phyloP scores from a whole-genome alignment of 2,888 invertebrate species.

The Scaptomyza caliginosa region DNA sequence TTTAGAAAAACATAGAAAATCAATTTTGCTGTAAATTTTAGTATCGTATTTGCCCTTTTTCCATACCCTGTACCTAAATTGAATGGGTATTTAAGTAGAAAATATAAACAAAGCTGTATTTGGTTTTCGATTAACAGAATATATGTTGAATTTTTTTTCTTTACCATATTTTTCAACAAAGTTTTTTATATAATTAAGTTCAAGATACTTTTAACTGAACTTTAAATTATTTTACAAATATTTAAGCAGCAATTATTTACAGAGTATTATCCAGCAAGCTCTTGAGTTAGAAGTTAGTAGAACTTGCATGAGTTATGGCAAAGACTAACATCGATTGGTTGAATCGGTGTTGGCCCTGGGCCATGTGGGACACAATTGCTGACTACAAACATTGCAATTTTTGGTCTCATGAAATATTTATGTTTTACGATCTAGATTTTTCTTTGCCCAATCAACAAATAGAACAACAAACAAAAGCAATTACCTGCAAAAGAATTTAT shows the following conservation, averaged over 20 bases:
- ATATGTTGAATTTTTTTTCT: neutral
- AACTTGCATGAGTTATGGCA: slow-evolving; percentile 26
- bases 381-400: slow-evolving; percentile 23
- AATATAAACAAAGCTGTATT: neutral
- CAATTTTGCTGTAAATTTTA: slow-evolving; percentile 47
- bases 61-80: slow-evolving; percentile 18
- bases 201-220: no score
- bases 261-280: slow-evolving; percentile 4
- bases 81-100: neutral
- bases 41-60: slow-evolving; percentile 31
- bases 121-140: neutral
- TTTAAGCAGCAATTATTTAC: neutral
- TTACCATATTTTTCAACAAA: fast-evolving
- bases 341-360: slow-evolving; percentile 22
- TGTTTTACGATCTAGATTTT: slow-evolving; percentile 10
- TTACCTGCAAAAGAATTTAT: slow-evolving; percentile 11
- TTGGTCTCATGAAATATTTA: slow-evolving; percentile 42
- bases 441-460: slow-evolving; percentile 32
- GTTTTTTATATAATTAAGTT: no score
- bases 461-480: slow-evolving; percentile 22
- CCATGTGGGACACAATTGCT: slow-evolving; percentile 28
- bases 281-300: neutral
- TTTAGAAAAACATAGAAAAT: slow-evolving; percentile 49
- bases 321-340: slow-evolving; percentile 30
- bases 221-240: no score